Conservation (phyloP, 2,888 invertebrate genomes). For the Drosophila longiperda region DNA sequence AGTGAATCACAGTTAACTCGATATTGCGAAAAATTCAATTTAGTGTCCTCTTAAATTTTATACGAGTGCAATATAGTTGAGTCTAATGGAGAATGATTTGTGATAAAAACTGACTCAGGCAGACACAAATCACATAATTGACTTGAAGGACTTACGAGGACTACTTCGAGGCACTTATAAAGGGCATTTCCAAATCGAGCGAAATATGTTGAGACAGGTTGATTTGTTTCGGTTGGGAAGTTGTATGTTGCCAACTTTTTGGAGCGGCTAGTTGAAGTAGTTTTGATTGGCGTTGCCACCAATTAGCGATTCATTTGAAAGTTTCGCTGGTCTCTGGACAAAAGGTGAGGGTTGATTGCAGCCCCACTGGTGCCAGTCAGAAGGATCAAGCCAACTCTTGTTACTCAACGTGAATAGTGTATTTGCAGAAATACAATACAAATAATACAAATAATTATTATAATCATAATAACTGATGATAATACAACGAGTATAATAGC, state of each 20-base stretch:
- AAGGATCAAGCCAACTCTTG: not conserved
- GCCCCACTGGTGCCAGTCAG: not conserved
- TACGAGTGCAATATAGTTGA: not conserved
- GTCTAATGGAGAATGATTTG: not conserved
- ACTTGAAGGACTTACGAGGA: not conserved
- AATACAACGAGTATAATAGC: constrained; percentile 32
- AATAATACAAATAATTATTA: constrained; percentile 30
- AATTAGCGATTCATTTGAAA: constrained; percentile 58
- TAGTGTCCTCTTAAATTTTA: not conserved
- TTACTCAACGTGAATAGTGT: not conserved
- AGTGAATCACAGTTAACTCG: not conserved
- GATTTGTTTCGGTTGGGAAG: constrained; percentile 1
- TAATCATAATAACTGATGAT: constrained; percentile 11
- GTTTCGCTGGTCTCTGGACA: constrained; percentile 11
- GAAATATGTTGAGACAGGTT: not conserved
- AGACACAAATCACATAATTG: not conserved
- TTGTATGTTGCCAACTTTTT: constrained; percentile 6
- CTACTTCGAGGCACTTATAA: not conserved
- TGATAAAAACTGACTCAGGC: not conserved
- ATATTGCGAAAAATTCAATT: not conserved
- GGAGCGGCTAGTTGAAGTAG: not conserved
- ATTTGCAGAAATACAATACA: constrained; percentile 27
- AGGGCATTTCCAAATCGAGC: not conserved
- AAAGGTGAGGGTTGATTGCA: not conserved
- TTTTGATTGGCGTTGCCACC: constrained; percentile 32